Percentiles rank a stretch among this genome's conserved stretches.
Evolutionary conservation across 2,113 vertebrate genomes (phyloP).

Genomic region (Hippocampus guttulatus): DNA sequence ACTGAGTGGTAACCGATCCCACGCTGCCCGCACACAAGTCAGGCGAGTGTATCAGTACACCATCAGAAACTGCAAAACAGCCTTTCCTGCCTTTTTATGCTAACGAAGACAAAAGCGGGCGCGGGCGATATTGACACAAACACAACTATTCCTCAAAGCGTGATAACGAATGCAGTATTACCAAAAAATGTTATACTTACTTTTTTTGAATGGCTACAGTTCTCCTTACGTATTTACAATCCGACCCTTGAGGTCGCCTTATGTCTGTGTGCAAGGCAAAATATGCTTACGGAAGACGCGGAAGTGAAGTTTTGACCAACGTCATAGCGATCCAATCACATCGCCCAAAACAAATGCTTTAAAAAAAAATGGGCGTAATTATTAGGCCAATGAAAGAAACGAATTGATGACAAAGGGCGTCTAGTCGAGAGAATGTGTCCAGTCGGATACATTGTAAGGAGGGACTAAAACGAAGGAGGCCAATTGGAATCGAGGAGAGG

Average conservation of each 20-base stretch:
- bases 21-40: no score
- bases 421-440: neutral
- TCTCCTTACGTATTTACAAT: constrained; percentile 3
- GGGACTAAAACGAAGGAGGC: neutral
- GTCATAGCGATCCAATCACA: constrained; percentile 24
- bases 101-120: neutral
- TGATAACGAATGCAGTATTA: neutral
- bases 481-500: constrained; percentile 18
- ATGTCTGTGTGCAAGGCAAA: neutral
- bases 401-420: rapidly evolving
- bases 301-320: constrained; percentile 45
- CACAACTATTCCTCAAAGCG: neutral
- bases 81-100: neutral
- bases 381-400: constrained; percentile 22
- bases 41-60: no score
- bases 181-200: constrained; percentile 32
- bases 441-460: constrained; percentile 7
- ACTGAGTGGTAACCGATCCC: no score
- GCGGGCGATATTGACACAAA: neutral
- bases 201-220: constrained; percentile 3
- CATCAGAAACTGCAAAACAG: neutral
- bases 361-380: rapidly evolving
- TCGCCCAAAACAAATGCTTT: neutral
- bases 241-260: neutral
- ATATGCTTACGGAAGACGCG: constrained; percentile 40